Evolutionary conservation across 2,888 invertebrate species (phyloP), one percentile per base, ranked within the genome.

Genomic region (Tipula helvola): DNA sequence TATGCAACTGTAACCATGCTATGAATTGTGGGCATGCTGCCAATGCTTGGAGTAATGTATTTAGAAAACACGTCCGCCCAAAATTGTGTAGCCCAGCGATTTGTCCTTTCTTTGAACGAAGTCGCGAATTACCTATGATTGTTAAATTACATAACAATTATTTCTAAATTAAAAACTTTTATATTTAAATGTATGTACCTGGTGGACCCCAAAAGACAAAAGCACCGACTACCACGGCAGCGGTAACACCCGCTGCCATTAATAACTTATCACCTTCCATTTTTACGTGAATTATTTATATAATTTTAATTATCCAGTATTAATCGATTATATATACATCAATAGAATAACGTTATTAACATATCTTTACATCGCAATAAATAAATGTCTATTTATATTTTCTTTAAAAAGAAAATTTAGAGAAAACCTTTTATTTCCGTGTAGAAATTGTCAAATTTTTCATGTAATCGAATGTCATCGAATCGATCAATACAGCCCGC

Each of bases 11-110:
- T 42, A 98, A 92, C 98, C 98, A 98, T 13, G 94, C 93, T 87
- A 96, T 94, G 90, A 98, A 96, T 87, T 94, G 94, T 52, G 97
- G 96, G 90, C 97, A 97, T 3, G 97, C 96, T 36, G 98, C 97
- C 88, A 98, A 92, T 2, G 97, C 96, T 92, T 98, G 98, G 39
- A 98, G 92, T 85, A 98, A 92, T 0, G 98, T 96, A 92, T 98
- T 98, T 87, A 98, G 92, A 90, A 98, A 98, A 91, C 98, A 98
- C 0, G 98, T 97, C 89, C 96, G 95, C 83, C 98, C 98, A 88
- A 98, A 93, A 92, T 98, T 98, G 88, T 96, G 96, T 52, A 98
- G 93, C 8, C 98, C 98, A 39, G 96, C 95, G 87, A 97, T 94
- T 90, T 96, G 95, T 36, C 96, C 97, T 89, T 94, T 92, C 42